Evolutionary conservation across 2,797 vertebrate species (phyloP).

Genomic region (Arnoldichthys spilopterus): DNA sequence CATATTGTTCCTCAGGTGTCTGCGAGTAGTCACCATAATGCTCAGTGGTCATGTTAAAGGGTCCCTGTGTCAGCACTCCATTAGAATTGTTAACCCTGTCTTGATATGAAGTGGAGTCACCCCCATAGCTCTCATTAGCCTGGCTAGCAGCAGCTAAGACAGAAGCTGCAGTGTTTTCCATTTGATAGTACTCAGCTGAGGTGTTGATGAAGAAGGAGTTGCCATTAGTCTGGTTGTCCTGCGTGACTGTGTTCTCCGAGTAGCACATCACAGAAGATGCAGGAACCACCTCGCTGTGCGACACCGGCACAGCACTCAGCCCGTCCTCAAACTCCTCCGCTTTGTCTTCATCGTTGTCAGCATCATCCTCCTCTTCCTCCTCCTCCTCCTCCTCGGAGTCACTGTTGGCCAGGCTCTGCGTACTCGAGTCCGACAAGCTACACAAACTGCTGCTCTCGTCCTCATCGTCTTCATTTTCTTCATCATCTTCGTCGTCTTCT

Average conservation of each 20-base stretch:
- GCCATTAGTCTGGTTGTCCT: constrained; percentile 86
- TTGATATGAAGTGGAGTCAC: constrained; percentile 74
- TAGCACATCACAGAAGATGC: constrained; percentile 91
- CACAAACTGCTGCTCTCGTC: constrained; percentile 96
- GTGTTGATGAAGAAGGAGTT: constrained; percentile 87
- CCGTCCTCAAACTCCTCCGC: constrained; percentile 82
- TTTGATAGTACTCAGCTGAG: constrained; percentile 91
- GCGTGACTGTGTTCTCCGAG: constrained; percentile 80
- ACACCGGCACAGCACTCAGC: constrained; percentile 66
- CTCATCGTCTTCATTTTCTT: constrained; percentile 71
- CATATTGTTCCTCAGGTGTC: constrained; percentile 80
- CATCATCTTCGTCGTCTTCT: constrained; percentile 63
- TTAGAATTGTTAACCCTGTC: constrained; percentile 84
- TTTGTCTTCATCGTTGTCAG: constrained; percentile 86
- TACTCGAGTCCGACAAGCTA: constrained; percentile 96
- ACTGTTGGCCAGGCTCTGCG: constrained; percentile 93
- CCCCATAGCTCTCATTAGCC: constrained; percentile 79
- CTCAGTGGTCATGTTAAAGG: constrained; percentile 85
- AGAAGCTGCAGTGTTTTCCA: constrained; percentile 82
- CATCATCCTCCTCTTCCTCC: constrained; percentile 74
- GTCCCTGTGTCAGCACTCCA: constrained; percentile 79
- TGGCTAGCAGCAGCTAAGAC: constrained; percentile 71
- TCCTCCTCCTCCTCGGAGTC: constrained; percentile 90
- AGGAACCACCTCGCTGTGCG: constrained; percentile 81
- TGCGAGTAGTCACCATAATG: constrained; percentile 85